Evolutionary conservation across 2,888 invertebrate genomes (phyloP).

Genomic region (Mayetiola destructor): DNA sequence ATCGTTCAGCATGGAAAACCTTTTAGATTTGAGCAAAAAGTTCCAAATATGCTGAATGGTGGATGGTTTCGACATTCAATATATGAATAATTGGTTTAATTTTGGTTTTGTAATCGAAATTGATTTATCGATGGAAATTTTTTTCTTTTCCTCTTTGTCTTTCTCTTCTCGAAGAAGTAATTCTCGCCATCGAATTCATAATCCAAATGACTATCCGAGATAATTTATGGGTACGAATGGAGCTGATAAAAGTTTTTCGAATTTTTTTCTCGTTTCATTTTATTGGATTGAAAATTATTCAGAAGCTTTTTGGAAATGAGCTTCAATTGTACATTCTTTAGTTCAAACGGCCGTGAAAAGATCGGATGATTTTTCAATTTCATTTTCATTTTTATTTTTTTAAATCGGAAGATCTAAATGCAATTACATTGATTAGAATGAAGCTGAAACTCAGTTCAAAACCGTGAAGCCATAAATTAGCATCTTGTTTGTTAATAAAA

Average conservation of each 20-base stretch:
- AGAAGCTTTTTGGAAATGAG: not conserved
- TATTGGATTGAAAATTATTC: not conserved
- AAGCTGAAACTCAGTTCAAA: too few relatives aligned
- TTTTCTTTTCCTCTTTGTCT: not conserved
- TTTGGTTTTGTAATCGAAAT: slow-evolving; percentile 10
- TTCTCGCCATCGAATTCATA: not conserved
- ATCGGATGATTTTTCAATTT: not conserved
- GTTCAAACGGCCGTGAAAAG: not conserved
- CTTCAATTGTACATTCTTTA: not conserved
- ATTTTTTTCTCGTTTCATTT: not conserved
- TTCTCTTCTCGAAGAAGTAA: not conserved
- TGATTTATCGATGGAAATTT: slow-evolving; percentile 1
- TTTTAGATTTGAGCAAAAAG: not conserved
- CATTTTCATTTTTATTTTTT: not conserved
- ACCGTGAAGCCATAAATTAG: not conserved
- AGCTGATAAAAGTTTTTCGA: not conserved
- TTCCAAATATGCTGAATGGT: not conserved
- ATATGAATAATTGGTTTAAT: slow-evolving; percentile 3
- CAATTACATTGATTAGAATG: too few relatives aligned
- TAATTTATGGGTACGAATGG: slow-evolving; percentile 4
- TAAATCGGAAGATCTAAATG: too few relatives aligned
- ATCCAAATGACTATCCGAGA: not conserved
- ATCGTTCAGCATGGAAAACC: not conserved
- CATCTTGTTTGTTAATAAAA: not conserved
- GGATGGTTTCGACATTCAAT: not conserved